Percentiles rank a stretch among this genome's conserved stretches.
phyloP scores from a whole-genome alignment of 2,888 invertebrate species.

The Vandiemenella viatica region DNA sequence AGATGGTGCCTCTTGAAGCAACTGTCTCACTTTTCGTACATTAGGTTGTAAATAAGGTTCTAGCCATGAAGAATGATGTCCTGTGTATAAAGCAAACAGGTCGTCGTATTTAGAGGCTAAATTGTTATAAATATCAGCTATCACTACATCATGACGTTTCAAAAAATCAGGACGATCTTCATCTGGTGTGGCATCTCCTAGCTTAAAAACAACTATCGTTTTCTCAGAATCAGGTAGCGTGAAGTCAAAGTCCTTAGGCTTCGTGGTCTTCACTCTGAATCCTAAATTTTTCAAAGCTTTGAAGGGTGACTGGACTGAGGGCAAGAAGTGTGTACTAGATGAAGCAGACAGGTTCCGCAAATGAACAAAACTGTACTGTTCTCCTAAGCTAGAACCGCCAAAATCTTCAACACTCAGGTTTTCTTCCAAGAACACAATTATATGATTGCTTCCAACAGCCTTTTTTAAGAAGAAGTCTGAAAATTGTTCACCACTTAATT shows the following conservation, averaged over 20 bases:
- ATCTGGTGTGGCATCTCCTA: conserved; percentile 23
- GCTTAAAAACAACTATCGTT: conserved; percentile 13
- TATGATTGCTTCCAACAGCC: conserved; percentile 20
- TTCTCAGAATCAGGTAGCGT: conserved; percentile 1
- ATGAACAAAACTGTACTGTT: conserved; percentile 27
- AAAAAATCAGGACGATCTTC: conserved; percentile 39
- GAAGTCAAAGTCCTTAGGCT: conserved; percentile 8
- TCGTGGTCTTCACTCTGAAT: conserved; percentile 12
- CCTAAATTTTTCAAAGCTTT: conserved; percentile 35
- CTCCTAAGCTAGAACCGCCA: conserved; percentile 32
- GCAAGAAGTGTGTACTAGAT: conserved; percentile 35
- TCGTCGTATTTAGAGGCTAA: conserved; percentile 32
- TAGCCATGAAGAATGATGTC: conserved; percentile 38
- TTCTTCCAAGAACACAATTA: conserved; percentile 35
- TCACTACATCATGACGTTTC: conserved; percentile 37
- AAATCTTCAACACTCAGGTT: conserved; percentile 44
- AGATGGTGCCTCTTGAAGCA: neutral
- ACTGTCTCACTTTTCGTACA: conserved; percentile 6
- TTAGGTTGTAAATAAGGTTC: conserved; percentile 9
- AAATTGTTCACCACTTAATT: conserved; percentile 9
- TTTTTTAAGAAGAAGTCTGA: conserved; percentile 6
- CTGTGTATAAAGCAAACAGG: conserved; percentile 42
- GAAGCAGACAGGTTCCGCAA: conserved; percentile 26
- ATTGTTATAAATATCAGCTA: conserved; percentile 36
- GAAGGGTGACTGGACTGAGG: conserved; percentile 45